Base-by-base conservation (phyloP, 2,113 vertebrate genomes). In the Ornithorhynchus anatinus region DNA sequence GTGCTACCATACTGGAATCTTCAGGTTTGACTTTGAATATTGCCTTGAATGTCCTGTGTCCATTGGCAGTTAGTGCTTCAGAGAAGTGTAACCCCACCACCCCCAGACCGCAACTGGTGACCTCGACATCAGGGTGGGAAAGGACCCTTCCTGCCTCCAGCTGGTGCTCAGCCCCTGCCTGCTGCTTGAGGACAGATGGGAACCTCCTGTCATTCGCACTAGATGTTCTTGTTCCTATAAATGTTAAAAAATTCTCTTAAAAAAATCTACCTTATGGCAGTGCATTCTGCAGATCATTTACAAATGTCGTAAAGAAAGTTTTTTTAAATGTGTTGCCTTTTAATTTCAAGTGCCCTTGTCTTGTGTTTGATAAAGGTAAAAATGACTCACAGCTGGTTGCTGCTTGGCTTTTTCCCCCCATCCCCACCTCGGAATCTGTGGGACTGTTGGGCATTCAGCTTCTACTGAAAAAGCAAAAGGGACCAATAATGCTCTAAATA, bases 121-220 rank as follows among this genome's bases (percentile, higher is more conserved):
- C 43, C 84, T 77, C 80, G 82, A 56, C 59, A 47, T 78, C 71
- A 79, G 68, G 61, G 62, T 76, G 73, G 62, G 75, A 63, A 53
- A 79, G 69, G 45, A 56, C 27, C 27, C 27, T 80, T 84, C 33
- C 64, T 58, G 39, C 1, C 64, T 62, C 56, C 42, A 36, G 68
- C 67, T 64, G 65, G 72, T 52, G 66, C 84, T 85, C 29, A 40
- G 43, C 67, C 73, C 58, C n/a, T 51, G 69, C 59, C 40, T 62
- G 45, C 72, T 66, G 67, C 43, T 47, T 38, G 50, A 79, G 65
- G 40, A 67, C 72, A 57, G 22, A 27, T 52, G 50, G 37, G 71
- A n/a, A n/a, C n/a, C n/a, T n/a, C n/a, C n/a, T n/a, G n/a, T n/a
- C n/a, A n/a, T 37, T 14, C 31, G 19, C 43, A 66, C 33, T 5